Evolutionary conservation across 2,888 invertebrate species (phyloP), one percentile per base, ranked within the genome.

Genomic region (Mellilla xanthometata): DNA sequence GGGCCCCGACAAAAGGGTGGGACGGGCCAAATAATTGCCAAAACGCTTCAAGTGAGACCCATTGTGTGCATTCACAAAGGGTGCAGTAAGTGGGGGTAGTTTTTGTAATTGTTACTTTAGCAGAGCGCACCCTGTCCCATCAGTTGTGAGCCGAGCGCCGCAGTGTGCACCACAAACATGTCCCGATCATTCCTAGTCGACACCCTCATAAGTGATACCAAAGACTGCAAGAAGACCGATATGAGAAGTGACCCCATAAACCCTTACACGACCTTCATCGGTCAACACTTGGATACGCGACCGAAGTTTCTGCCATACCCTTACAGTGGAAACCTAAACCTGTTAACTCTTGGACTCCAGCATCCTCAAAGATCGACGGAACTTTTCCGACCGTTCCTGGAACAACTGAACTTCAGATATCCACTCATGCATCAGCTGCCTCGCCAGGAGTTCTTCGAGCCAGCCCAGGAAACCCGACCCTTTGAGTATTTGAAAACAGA

Each of bases 161-260:
- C 39, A 27, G 40, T 27, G 46, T 9, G 30, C 45, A 58, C 60
- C 54, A 76, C 58, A 58, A 61, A 59, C 61, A 95, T 95, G 95
- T 95, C 95, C 49, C 92, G 95, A 59, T 95, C 95, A 56, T 96
- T 96, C 70, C 78, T 95, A 43, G 95, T 96, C 68, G 96, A 96
- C 68, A 94, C 95, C 38, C 80, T 96, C 43, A 94, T 96, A 56
- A 93, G 92, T 84, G 92, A 92, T 44, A 72, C 92, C 29, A 92
- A 92, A 59, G 86, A 89, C 45, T 79, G 77, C 33, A 80, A 81
- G 60, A 78, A 78, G 63, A 61, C 70, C 42, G 76, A 82, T 52
- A 58, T 81, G 64, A 54, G 82, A 56, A 75, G 80, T 77, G 84
- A 91, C 70, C 53, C 82, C 56, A 56, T 81, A 47, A 63, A 82